Evolutionary conservation across 2,888 invertebrate species (phyloP).

Genomic region (Euzetes globulus): DNA sequence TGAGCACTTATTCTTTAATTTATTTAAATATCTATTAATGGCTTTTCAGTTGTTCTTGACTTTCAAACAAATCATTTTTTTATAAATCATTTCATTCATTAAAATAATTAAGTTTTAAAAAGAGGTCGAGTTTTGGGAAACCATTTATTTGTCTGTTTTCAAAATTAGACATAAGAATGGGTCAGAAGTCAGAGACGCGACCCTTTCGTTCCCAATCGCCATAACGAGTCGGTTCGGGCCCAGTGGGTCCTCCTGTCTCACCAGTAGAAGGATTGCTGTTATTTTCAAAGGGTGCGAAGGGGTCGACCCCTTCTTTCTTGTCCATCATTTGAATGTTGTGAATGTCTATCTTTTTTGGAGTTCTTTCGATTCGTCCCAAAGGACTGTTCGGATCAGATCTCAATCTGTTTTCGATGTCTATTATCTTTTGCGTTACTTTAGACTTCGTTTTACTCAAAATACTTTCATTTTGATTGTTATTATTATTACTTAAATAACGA

Average conservation of each 20-base stretch:
- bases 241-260: slow-evolving; percentile 87
- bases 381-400: slow-evolving; percentile 29
- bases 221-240: slow-evolving; percentile 96
- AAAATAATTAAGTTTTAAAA: neutral
- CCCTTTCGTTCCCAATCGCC: slow-evolving; percentile 99
- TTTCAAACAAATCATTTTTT: neutral
- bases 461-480: neutral
- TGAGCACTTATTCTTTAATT: neutral
- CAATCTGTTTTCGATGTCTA: neutral
- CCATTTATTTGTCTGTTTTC: too few species aligned
- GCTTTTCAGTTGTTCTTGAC: neutral
- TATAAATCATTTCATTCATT: neutral
- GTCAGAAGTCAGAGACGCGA: slow-evolving; percentile 82
- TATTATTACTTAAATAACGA: neutral
- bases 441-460: neutral
- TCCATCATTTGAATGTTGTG: neutral
- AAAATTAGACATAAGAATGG: neutral
- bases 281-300: slow-evolving; percentile 40
- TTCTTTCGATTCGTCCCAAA: slow-evolving; percentile 30
- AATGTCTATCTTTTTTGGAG: slow-evolving; percentile 8
- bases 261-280: slow-evolving; percentile 71
- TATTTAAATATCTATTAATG: too few species aligned
- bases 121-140: too few species aligned
- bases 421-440: neutral
- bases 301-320: neutral